phyloP scores from a whole-genome alignment of 2,113 vertebrate species.

The Ardeotis arabs region DNA sequence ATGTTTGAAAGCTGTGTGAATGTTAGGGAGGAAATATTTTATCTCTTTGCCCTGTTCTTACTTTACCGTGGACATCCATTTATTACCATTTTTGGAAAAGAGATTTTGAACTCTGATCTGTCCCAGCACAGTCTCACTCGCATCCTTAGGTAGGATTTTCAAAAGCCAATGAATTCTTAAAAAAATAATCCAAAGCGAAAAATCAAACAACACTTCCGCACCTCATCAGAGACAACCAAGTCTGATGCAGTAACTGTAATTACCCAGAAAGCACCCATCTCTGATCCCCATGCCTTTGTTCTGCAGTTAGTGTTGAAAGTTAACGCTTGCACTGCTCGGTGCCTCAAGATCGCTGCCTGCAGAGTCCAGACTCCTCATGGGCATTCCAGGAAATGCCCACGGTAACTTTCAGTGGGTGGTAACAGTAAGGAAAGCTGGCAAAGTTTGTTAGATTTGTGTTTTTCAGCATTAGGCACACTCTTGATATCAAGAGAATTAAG shows the following conservation, averaged over 20 bases:
- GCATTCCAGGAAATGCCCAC: accelerated
- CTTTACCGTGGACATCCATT: conserved; percentile 17
- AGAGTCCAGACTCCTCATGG: accelerated
- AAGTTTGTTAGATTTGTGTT: background rate
- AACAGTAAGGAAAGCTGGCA: background rate
- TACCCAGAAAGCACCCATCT: background rate
- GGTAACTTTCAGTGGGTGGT: background rate
- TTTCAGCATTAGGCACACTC: background rate
- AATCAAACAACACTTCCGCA: background rate
- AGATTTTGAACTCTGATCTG: conserved; percentile 32
- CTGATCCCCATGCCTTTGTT: background rate
- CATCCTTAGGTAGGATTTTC: conserved; percentile 11
- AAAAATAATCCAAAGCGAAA: conserved; percentile 3
- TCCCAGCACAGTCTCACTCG: background rate
- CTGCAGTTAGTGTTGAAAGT: background rate
- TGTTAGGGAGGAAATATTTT: conserved; percentile 37
- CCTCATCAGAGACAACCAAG: background rate
- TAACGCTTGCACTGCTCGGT: background rate
- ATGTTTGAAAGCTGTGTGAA: conserved; percentile 46
- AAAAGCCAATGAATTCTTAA: background rate
- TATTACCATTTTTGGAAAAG: conserved; percentile 53
- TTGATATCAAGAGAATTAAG: background rate
- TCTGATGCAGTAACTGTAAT: background rate
- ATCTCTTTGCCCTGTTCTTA: conserved; percentile 21
- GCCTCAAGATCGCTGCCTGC: accelerated